These are phyloP conservation scores for Sminthurinus aureus DNA, from an alignment of 2,888 invertebrate species.

Conservation along the genomic window DNA sequence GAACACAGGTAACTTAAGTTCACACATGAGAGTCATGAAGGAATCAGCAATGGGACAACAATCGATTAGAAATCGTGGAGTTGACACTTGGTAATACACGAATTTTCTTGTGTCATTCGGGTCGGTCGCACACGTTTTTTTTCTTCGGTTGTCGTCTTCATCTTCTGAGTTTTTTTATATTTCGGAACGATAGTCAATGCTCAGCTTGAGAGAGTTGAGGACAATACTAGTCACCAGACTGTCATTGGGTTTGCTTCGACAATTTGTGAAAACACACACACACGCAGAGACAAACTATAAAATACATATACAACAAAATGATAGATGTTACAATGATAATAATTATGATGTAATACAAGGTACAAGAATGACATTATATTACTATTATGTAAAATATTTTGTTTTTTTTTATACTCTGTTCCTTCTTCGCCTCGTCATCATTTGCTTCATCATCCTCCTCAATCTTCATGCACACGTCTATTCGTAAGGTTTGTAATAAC, in stretches of 20 bases:
- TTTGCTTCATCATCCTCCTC: slow-evolving; percentile 18
- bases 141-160: slow-evolving; percentile 2
- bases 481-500: slow-evolving; percentile 7
- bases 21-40: slow-evolving; percentile 23
- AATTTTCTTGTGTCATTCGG: slow-evolving; percentile 49
- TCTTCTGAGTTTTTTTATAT: too few species aligned
- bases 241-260: slow-evolving; percentile 40
- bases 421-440: not conserved
- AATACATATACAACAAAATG: too few species aligned
- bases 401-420: too few species aligned
- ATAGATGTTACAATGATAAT: too few species aligned
- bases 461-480: slow-evolving; percentile 5
- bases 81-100: slow-evolving; percentile 53
- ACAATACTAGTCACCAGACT: slow-evolving; percentile 51
- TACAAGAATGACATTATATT: too few species aligned
- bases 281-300: not conserved
- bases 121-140: slow-evolving; percentile 49
- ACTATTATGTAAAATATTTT: too few species aligned
- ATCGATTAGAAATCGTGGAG: slow-evolving; percentile 48
- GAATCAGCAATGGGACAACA: slow-evolving; percentile 33
- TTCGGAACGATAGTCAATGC: not conserved
- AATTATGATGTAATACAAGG: too few species aligned
- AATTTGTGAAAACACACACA: slow-evolving; percentile 36
- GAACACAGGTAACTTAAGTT: slow-evolving; percentile 10
- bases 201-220: slow-evolving; percentile 37